These are phyloP conservation scores for Tichodroma muraria DNA, from an alignment of 2,113 vertebrate genomes.

Conservation along the genomic window DNA sequence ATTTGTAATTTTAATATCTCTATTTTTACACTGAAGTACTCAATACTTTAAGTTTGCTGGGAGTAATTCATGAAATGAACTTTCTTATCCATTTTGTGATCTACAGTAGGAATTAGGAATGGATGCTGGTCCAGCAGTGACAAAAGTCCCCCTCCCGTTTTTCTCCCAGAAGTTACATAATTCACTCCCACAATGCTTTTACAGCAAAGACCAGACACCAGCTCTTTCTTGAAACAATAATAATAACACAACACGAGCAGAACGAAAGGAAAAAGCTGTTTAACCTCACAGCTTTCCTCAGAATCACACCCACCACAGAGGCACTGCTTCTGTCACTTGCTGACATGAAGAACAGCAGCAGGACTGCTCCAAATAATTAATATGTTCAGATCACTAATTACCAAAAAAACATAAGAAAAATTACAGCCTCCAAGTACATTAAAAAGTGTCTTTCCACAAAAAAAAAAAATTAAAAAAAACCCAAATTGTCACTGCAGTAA, in stretches of 20 bases:
- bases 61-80: not conserved
- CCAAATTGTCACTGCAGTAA: not conserved
- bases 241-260: rapidly evolving
- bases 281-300: not conserved
- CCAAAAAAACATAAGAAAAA: not conserved
- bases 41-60: not conserved
- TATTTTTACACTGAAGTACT: not conserved
- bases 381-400: not conserved
- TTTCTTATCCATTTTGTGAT: not conserved
- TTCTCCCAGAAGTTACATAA: not conserved
- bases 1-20: not conserved
- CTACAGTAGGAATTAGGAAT: not conserved
- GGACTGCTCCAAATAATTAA: not conserved
- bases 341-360: not conserved
- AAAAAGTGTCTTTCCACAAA: not conserved
- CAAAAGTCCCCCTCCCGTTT: not conserved
- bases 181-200: not conserved
- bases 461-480: not conserved
- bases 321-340: not conserved
- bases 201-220: not conserved
- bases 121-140: not conserved
- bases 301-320: not conserved
- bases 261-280: not conserved
- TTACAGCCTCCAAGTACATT: not conserved
- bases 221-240: not conserved